These are phyloP conservation scores for Lota lota DNA, from an alignment of 2,113 vertebrate genomes.

Conservation along the genomic window DNA sequence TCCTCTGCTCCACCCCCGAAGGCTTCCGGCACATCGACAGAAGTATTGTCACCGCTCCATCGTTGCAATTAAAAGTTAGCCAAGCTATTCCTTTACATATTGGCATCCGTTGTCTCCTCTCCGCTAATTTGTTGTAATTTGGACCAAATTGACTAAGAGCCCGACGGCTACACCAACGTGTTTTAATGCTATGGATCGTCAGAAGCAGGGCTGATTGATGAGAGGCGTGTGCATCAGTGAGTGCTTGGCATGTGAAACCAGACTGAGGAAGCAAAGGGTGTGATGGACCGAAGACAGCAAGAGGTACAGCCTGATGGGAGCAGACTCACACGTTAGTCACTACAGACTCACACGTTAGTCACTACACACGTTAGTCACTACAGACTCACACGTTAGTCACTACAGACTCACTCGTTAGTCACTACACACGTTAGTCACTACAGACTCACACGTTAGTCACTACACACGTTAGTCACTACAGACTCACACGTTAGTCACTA, in stretches of 20 bases:
- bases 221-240: conserved; percentile 45
- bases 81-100: conserved; percentile 47
- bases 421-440: no score
- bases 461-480: no score
- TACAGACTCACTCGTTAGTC: no score
- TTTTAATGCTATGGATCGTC: conserved; percentile 65
- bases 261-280: conserved; percentile 14
- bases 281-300: not conserved
- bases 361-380: no score
- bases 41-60: conserved; percentile 36
- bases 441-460: no score
- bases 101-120: conserved; percentile 60
- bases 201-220: conserved; percentile 63
- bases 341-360: no score
- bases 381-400: no score
- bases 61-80: conserved; percentile 54
- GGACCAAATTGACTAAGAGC: conserved; percentile 61
- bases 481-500: no score
- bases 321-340: conserved; percentile 24
- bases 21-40: conserved; percentile 36
- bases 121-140: conserved; percentile 67
- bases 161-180: conserved; percentile 49
- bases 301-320: not conserved
- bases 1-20: not conserved
- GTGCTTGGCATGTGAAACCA: conserved; percentile 28